A percentile compares a stretch with the other conserved stretches of the same genome.
These are phyloP conservation scores for Phaenicophaeus curvirostris DNA, from an alignment of 2,797 vertebrate species.

Conservation along the genomic window DNA sequence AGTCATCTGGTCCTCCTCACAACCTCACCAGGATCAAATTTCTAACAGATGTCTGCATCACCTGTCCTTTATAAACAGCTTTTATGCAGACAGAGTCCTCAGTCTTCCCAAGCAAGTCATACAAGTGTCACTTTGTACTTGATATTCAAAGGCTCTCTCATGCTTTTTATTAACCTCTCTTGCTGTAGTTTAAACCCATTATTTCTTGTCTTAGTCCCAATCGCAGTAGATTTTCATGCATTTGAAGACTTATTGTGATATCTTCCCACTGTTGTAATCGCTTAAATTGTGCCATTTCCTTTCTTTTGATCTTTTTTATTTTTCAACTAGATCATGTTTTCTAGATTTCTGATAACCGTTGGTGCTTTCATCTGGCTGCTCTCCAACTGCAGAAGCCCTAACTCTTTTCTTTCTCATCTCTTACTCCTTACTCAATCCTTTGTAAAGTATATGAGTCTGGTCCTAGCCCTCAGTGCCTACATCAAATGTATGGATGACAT, in stretches of 20 bases:
- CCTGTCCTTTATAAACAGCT: not conserved
- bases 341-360: not conserved
- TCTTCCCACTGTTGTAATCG: not conserved
- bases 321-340: not conserved
- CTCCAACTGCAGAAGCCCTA: not conserved
- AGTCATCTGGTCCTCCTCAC: not conserved
- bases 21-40: not conserved
- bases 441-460: not conserved
- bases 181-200: not conserved
- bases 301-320: not conserved
- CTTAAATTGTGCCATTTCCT: not conserved
- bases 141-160: not conserved
- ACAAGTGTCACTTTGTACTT: not conserved
- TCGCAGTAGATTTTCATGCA: not conserved
- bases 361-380: not conserved
- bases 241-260: not conserved
- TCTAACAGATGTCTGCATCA: not conserved
- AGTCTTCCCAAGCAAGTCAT: not conserved
- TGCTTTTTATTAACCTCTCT: not conserved
- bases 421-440: not conserved
- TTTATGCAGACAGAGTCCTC: not conserved
- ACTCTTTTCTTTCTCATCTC: not conserved
- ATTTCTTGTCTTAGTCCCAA: not conserved
- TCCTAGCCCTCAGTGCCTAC: not conserved
- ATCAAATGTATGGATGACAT: not conserved